Evolutionary conservation across 2,888 invertebrate species (phyloP), one percentile per base, ranked within the genome.

Genomic region (Acanthosepion esculentum): DNA sequence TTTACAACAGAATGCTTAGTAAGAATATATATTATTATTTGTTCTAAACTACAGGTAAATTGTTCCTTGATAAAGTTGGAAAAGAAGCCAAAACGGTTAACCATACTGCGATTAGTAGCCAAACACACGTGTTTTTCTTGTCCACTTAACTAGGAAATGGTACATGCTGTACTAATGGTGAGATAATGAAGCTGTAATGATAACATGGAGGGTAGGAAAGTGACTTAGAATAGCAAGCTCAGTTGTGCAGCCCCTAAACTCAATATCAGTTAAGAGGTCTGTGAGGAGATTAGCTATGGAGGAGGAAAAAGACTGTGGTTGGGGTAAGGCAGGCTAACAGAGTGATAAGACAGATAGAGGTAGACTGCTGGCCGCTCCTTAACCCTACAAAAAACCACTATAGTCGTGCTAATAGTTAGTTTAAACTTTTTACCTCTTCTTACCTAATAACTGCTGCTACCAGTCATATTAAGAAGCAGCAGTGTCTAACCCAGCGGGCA

Each of bases 241-340:
- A 78, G n/a, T 78, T 29, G 15, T n/a, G n/a, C 78, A 78, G 78
- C 78, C 78, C 78, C 78, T 78, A 78, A 78, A 78, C 78, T 78
- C 78, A 78, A 78, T 78, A 78, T 78, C 78, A 78, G 78, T 78
- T 78, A 78, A 78, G 78, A n/a, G n/a, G 78, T 78, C n/a, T 78
- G 78, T 78, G 78, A 78, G 78, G 78, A 78, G 78, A 78, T 78
- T 78, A 78, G 78, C 78, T 78, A 78, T n/a, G 29, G n/a, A 78
- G 78, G 10, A n/a, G 18, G 7, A 29, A 29, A 29, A 29, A 64
- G 29, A 64, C 1, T 15, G 29, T n/a, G 15, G 78, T 29, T 78
- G 1, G 29, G 78, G 78, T 78, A n/a, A n/a, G n/a, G n/a, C 12
- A 78, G 78, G 78, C 78, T 78, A n/a, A 12, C 78, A 78, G n/a